These are phyloP conservation scores for Clarias macrocephalus DNA, from an alignment of 2,113 vertebrate genomes.

Conservation along the genomic window DNA sequence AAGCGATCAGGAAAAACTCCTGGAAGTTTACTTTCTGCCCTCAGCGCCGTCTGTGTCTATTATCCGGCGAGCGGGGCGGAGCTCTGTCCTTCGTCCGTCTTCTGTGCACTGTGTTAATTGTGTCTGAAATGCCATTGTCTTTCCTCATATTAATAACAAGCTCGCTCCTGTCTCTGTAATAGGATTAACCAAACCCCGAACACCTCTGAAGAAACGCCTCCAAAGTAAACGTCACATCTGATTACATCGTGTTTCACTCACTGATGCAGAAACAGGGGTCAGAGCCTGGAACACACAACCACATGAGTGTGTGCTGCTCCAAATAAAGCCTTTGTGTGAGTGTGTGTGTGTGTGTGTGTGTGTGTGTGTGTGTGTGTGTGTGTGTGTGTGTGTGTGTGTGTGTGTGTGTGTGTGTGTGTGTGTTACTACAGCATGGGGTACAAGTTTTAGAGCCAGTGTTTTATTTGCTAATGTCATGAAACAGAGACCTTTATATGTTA, in stretches of 20 bases:
- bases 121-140: not conserved
- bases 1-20: not conserved
- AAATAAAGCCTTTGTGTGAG: not conserved
- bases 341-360: not conserved
- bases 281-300: not conserved
- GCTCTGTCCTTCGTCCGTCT: not conserved
- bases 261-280: not conserved
- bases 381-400: too few species aligned
- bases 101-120: not conserved
- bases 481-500: too few species aligned
- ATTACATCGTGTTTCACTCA: not conserved
- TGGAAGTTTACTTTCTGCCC: conserved; percentile 2
- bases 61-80: not conserved
- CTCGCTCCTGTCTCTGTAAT: not conserved
- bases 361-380: not conserved
- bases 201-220: conserved; percentile 14
- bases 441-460: too few species aligned
- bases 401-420: too few species aligned
- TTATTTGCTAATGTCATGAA: too few species aligned
- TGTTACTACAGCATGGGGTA: too few species aligned
- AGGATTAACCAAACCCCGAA: conserved; percentile 31
- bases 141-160: not conserved
- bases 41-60: not conserved
- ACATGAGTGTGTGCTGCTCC: too few species aligned
- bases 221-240: not conserved